These are phyloP conservation scores for Aleiodes sp. DNA, from an alignment of 1,140 invertebrate genomes.

Conservation along the genomic window DNA sequence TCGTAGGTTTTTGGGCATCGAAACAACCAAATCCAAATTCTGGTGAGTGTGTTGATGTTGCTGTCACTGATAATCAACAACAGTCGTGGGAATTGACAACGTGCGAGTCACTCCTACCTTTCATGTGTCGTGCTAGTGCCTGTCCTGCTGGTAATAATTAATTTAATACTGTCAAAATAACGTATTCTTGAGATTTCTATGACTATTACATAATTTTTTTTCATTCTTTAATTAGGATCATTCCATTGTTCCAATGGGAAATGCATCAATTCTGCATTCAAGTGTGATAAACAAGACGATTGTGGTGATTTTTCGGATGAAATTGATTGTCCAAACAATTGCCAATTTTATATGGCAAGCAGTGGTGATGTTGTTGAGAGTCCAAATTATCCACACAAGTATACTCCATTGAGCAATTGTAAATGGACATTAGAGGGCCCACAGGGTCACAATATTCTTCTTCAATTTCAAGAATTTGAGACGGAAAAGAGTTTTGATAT, in stretches of 20 bases:
- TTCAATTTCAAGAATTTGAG: conserved; percentile 97
- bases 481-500: conserved; percentile 97
- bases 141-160: conserved; percentile 83
- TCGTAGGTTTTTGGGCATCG: conserved; percentile 84
- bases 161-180: neutral
- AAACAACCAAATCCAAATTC: conserved; percentile 85
- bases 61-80: conserved; percentile 74
- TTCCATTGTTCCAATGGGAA: conserved; percentile 92
- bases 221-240: conserved; percentile 70
- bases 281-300: conserved; percentile 92
- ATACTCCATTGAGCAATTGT: conserved; percentile 88
- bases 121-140: conserved; percentile 91
- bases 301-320: conserved; percentile 93
- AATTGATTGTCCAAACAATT: conserved; percentile 86
- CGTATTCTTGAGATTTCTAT: neutral
- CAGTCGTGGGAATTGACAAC: conserved; percentile 94
- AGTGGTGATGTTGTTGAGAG: conserved; percentile 95
- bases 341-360: conserved; percentile 92
- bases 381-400: conserved; percentile 93
- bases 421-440: conserved; percentile 98
- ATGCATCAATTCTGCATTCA: conserved; percentile 89
- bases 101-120: conserved; percentile 92
- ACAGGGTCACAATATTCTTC: conserved; percentile 91
- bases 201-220: neutral
- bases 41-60: conserved; percentile 88